phyloP scores from a whole-genome alignment of 2,888 invertebrate genomes.

The Cartodere bifasciata region DNA sequence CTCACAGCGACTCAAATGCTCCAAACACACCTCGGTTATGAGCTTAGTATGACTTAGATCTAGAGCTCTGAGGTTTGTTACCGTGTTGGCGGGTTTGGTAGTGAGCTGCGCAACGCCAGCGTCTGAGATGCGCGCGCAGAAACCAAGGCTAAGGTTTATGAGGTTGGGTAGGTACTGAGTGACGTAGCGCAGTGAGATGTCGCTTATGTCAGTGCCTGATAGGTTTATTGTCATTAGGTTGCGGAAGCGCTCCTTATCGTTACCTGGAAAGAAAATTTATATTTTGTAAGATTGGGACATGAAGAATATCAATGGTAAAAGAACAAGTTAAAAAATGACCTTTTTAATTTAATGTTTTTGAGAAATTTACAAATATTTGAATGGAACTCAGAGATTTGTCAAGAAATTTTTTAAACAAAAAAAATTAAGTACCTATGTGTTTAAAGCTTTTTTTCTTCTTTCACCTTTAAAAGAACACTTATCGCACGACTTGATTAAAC shows the following conservation, averaged over 20 bases:
- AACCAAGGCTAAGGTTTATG: slow-evolving; percentile 65
- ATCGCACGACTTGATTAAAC: too few relatives aligned
- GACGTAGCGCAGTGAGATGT: slow-evolving; percentile 68
- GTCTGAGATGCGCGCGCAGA: slow-evolving; percentile 79
- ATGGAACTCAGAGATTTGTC: too few relatives aligned
- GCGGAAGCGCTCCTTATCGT: slow-evolving; percentile 63
- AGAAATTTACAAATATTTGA: too few relatives aligned
- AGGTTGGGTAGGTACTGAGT: slow-evolving; percentile 66
- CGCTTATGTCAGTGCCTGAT: slow-evolving; percentile 82
- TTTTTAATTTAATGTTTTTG: too few relatives aligned
- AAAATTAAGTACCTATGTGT: too few relatives aligned
- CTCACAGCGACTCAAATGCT: slow-evolving; percentile 66
- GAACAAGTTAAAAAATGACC: too few relatives aligned
- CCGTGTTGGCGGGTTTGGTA: slow-evolving; percentile 56
- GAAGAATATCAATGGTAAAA: too few relatives aligned
- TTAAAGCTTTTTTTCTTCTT: too few relatives aligned
- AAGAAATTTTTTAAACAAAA: too few relatives aligned
- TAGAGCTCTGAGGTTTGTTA: slow-evolving; percentile 54
- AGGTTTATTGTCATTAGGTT: slow-evolving; percentile 63
- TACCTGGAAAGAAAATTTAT: too few relatives aligned
- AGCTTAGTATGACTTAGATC: slow-evolving; percentile 73
- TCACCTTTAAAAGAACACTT: too few relatives aligned
- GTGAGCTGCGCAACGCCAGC: slow-evolving; percentile 81
- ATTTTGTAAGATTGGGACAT: too few relatives aligned
- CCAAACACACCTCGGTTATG: slow-evolving; percentile 70